phyloP scores from a whole-genome alignment of 2,888 invertebrate genomes.

The Pammene aurita region DNA sequence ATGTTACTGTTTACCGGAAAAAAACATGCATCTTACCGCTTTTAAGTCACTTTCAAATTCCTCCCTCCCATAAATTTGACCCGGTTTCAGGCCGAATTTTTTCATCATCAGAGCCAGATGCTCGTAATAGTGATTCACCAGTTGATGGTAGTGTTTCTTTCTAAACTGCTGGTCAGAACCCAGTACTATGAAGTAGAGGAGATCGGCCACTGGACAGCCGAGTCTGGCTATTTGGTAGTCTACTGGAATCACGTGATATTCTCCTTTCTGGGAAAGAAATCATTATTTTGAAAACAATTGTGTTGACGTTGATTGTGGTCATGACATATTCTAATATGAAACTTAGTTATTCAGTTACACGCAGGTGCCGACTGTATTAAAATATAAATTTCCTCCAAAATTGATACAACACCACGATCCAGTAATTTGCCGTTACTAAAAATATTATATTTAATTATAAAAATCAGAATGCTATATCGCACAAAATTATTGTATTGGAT shows the following conservation, averaged over 20 bases:
- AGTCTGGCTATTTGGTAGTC: conserved; percentile 18
- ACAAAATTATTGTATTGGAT: too few species aligned
- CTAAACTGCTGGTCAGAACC: conserved; percentile 18
- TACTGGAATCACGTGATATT: conserved; percentile 17
- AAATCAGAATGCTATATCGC: too few species aligned
- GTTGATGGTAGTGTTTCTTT: conserved; percentile 44
- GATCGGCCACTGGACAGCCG: conserved; percentile 14
- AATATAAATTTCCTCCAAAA: too few species aligned
- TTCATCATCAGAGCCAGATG: conserved; percentile 38
- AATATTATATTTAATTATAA: too few species aligned
- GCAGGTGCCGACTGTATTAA: too few species aligned
- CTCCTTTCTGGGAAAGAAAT: conserved; percentile 7
- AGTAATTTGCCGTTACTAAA: too few species aligned
- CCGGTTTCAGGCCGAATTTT: conserved; percentile 38
- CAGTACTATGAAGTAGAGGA: conserved; percentile 28
- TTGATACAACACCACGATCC: too few species aligned
- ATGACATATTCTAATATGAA: too few species aligned
- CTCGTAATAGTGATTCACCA: conserved; percentile 52
- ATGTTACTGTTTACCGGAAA: too few species aligned
- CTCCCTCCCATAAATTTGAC: conserved; percentile 33
- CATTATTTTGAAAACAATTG: too few species aligned
- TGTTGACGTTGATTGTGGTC: too few species aligned
- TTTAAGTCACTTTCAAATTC: conserved; percentile 34
- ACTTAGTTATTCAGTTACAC: too few species aligned
- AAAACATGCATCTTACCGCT: conserved; percentile 14